Evolutionary conservation across 2,888 invertebrate genomes (phyloP).

Genomic region (Imbricaverruca yamaguchii): DNA sequence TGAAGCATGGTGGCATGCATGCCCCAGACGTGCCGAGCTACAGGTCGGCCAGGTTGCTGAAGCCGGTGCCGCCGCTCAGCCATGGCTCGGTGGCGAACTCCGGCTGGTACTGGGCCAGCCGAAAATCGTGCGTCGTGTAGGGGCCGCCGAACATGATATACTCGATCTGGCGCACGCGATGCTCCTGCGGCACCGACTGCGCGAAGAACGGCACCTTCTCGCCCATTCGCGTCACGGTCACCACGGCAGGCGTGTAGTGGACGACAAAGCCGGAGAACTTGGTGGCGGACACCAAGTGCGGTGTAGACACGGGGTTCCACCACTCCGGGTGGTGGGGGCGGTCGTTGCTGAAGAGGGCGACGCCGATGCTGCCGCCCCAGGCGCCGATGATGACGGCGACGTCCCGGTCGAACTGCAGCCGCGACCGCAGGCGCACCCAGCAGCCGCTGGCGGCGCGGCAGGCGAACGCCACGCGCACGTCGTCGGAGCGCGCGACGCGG

Average conservation of each 20-base stretch:
- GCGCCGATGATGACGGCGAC: neutral
- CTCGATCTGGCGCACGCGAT: neutral
- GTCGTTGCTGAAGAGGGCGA: too few species aligned
- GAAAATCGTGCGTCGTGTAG: neutral
- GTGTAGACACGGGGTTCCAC: neutral
- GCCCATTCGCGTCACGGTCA: neutral
- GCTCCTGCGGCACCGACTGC: neutral
- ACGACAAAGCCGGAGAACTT: neutral
- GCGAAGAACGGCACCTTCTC: neutral
- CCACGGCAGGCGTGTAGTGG: neutral
- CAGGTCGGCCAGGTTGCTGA: neutral
- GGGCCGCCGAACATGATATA: neutral
- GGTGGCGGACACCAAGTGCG: neutral
- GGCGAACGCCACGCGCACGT: neutral
- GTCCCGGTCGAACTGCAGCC: neutral
- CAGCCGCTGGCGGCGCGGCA: neutral
- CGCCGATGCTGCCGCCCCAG: too few species aligned
- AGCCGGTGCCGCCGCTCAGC: neutral
- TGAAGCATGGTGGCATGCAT: too few species aligned
- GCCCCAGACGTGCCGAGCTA: neutral
- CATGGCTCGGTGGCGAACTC: neutral
- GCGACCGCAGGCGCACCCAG: neutral
- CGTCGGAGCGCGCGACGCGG: neutral
- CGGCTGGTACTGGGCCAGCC: neutral
- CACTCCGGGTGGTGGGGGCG: too few species aligned